Evolutionary conservation across 2,888 invertebrate species (phyloP), one percentile per base, ranked within the genome.

Genomic region (Conops quadrifasciatus): DNA sequence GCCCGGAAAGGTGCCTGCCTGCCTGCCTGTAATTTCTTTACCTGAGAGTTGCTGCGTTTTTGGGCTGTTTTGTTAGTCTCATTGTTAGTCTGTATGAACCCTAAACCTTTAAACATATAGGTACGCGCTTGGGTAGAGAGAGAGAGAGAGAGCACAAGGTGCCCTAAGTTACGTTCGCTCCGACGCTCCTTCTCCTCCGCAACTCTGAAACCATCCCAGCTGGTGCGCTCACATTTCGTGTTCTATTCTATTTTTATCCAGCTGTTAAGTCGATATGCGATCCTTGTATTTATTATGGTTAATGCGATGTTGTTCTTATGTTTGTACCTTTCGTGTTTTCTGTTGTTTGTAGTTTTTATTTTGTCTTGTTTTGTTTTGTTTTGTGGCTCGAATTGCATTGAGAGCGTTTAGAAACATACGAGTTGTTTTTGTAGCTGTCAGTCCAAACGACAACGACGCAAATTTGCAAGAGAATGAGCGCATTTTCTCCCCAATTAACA

Each of bases 401-500:
- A 26, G n/a, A 28, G 26, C 45, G n/a, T n/a, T n/a, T n/a, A 47
- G 21, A 45, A 63, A 47, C 47, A 16, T 47, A 63, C 36, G 24
- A 62, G 63, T 47, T 63, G 21, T 13, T 19, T 24, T 62, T 43
- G 30, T 28, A 16, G 19, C 11, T 51, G 28, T 4, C n/a, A 2
- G n/a, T 28, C 24, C n/a, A 9, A 53, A 60, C 36, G n/a, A 36
- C 19, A 60, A 56, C 56, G 19, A 56, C 16, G 11, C 5, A 56
- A 56, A 26, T 36, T 21, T 21, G 21, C 13, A 47, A 15, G 24
- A 56, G 21, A 63, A 63, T 51, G 66, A 45, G n/a, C 43, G 43
- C 47, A 49, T 68, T 68, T 60, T 68, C 68, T 60, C 71, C 65
- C 9, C 73, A 73, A 73, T 73, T 73, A 73, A 66, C 73, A 71